Evolutionary conservation across 2,113 vertebrate species (phyloP).

Genomic region (Caracal caracal): DNA sequence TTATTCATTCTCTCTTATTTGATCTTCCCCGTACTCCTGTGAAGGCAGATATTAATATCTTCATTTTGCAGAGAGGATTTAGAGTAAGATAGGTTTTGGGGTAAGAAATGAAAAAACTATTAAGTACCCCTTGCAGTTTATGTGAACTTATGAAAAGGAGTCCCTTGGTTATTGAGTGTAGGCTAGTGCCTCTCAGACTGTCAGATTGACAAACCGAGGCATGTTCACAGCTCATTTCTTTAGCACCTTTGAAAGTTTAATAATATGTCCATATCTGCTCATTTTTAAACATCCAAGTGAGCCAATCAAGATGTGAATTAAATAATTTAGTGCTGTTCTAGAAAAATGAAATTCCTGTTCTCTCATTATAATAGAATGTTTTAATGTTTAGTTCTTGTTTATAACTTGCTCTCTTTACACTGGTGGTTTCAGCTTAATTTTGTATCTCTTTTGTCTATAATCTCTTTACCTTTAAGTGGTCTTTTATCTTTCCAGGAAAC

Average conservation of each 20-base stretch:
- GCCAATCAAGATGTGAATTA: constrained; percentile 75
- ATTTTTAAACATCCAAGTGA: constrained; percentile 72
- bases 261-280: constrained; percentile 71
- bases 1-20: constrained; percentile 11
- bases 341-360: constrained; percentile 66
- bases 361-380: constrained; percentile 62
- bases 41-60: background rate
- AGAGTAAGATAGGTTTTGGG: background rate
- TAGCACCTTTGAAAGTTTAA: constrained; percentile 42
- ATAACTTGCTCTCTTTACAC: constrained; percentile 54
- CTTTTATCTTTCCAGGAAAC: constrained; percentile 80
- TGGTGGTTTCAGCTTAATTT: constrained; percentile 70
- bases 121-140: background rate
- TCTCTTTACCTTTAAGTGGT: constrained; percentile 81
- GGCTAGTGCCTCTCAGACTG: background rate
- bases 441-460: constrained; percentile 75
- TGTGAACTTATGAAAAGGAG: background rate
- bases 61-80: background rate
- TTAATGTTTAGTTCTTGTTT: constrained; percentile 79
- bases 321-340: constrained; percentile 75
- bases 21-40: background rate
- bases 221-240: constrained; percentile 54
- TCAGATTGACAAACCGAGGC: background rate
- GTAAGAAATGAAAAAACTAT: background rate
- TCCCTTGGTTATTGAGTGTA: background rate